Conservation (phyloP, 1,140 invertebrate genomes). For the Trichonephila clavata region DNA sequence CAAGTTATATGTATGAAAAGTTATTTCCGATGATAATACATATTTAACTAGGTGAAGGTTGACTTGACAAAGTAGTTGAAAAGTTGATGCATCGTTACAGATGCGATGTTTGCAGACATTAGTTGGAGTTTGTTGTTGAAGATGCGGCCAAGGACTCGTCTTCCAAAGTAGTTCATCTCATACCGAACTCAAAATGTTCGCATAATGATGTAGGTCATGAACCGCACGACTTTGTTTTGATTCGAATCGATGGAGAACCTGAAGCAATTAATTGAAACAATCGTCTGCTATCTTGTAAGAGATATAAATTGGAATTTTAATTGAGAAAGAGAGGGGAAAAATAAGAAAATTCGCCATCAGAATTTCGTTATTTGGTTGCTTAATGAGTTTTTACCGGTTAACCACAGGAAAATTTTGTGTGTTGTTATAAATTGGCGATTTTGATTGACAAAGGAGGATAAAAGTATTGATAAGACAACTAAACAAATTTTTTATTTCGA, state of each 20-base stretch:
- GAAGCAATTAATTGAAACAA: not conserved
- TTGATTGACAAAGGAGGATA: too few species aligned
- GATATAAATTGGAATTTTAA: not conserved
- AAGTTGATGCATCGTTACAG: not conserved
- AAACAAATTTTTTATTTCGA: too few species aligned
- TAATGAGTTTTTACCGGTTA: not conserved
- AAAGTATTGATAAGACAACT: too few species aligned
- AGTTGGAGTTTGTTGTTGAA: not conserved
- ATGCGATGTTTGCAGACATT: not conserved
- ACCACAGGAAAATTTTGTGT: not conserved
- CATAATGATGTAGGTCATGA: conserved; percentile 19
- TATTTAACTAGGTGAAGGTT: conserved; percentile 26
- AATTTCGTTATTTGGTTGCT: not conserved
- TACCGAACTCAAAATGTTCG: not conserved
- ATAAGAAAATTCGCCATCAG: not conserved
- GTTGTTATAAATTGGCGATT: too few species aligned
- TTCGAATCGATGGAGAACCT: not conserved
- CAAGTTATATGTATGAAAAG: not conserved
- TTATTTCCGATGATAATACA: not conserved
- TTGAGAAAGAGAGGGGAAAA: not conserved
- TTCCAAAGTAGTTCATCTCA: not conserved
- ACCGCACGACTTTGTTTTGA: not conserved
- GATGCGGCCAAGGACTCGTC: not conserved
- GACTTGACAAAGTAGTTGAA: not conserved
- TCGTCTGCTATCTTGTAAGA: not conserved